phyloP scores from a whole-genome alignment of 2,113 vertebrate genomes.

The Cyphomyrus plagiostoma region DNA sequence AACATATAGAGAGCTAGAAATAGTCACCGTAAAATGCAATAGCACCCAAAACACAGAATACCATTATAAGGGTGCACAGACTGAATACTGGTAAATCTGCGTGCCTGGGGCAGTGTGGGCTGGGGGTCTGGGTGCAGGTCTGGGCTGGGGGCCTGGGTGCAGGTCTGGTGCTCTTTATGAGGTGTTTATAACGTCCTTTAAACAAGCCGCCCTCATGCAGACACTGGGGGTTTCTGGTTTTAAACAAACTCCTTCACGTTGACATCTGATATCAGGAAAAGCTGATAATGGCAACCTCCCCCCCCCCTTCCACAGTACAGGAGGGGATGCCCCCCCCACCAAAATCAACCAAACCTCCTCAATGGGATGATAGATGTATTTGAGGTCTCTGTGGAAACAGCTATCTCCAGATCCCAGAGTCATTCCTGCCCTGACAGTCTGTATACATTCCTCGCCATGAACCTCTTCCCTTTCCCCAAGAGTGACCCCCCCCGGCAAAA shows the following conservation, averaged over 20 bases:
- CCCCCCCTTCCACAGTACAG: neutral
- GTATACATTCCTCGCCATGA: constrained; percentile 13
- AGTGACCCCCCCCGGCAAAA: neutral
- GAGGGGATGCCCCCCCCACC: neutral
- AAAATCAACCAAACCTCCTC: neutral
- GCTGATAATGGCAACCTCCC: constrained; percentile 5
- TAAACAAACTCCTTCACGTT: constrained; percentile 17
- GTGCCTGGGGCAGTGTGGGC: neutral
- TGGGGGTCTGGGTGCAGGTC: neutral
- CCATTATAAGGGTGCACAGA: neutral
- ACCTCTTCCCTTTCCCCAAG: constrained; percentile 6
- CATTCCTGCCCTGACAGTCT: constrained; percentile 5
- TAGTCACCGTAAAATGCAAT: neutral
- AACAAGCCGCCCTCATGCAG: constrained; percentile 1
- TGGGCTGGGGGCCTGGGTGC: neutral
- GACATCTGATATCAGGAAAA: constrained; percentile 16
- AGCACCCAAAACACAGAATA: neutral
- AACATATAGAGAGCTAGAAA: neutral
- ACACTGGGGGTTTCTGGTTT: constrained; percentile 5
- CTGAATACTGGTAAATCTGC: neutral
- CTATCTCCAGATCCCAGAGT: neutral
- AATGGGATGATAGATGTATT: neutral
- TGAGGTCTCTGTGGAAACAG: neutral
- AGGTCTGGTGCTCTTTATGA: neutral
- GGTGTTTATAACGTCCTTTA: constrained; percentile 1